Evolutionary conservation across 2,797 vertebrate species (phyloP).

Genomic region (Nyctibius grandis): DNA sequence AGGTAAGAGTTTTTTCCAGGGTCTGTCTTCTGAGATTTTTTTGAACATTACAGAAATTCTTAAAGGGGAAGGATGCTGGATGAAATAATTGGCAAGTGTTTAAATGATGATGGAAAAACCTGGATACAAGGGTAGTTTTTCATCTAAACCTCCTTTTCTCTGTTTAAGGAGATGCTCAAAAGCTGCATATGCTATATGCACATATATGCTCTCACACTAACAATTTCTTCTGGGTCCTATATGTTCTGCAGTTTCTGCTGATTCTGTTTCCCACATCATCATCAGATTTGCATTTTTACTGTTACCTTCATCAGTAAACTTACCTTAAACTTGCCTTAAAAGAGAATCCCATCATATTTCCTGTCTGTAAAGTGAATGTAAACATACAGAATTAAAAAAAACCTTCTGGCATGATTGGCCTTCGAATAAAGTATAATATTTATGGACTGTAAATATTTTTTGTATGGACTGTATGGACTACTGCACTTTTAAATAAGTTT

Average conservation of each 20-base stretch:
- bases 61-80: neutral
- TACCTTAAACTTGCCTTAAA: neutral
- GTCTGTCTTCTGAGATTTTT: neutral
- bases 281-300: neutral
- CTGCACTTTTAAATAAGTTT: neutral
- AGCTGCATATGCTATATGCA: neutral
- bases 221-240: neutral
- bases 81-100: neutral
- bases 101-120: neutral
- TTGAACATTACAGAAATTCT: neutral
- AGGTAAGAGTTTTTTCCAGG: neutral
- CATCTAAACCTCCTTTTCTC: neutral
- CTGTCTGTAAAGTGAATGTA: neutral
- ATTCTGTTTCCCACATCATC: neutral
- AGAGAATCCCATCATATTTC: neutral
- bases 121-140: neutral
- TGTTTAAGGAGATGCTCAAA: neutral
- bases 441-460: neutral
- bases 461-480: neutral
- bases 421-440: neutral
- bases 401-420: neutral
- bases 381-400: neutral
- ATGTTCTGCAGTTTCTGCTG: neutral
- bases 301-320: neutral
- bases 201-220: neutral